Percentiles rank a stretch among this genome's conserved stretches.
Evolutionary conservation across 2,888 invertebrate genomes (phyloP).

Genomic region (Odontomyia ornata): DNA sequence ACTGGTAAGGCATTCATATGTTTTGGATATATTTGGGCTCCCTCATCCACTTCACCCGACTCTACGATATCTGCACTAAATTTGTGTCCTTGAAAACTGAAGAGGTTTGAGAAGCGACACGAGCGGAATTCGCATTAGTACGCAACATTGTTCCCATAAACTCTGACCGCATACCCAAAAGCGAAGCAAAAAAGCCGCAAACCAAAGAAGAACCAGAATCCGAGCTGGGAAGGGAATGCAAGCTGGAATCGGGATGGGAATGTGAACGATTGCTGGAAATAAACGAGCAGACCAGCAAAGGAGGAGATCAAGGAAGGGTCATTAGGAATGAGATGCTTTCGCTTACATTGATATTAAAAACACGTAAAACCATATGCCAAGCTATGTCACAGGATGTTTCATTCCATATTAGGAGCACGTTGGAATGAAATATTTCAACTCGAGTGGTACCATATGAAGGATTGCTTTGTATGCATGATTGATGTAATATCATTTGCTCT

Average conservation of each 20-base stretch:
- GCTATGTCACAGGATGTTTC: constrained; percentile 27
- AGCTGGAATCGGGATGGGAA: neutral
- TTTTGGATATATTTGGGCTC: too few species aligned
- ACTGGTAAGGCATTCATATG: neutral
- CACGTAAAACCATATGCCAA: constrained; percentile 39
- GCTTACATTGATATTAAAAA: constrained; percentile 38
- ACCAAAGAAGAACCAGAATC: neutral
- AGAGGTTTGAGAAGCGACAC: neutral
- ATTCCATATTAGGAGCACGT: constrained; percentile 33
- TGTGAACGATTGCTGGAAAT: neutral
- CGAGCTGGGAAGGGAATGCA: neutral
- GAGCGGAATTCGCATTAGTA: constrained; percentile 1
- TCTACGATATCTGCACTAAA: neutral
- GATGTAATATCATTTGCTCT: constrained; percentile 28
- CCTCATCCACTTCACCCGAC: too few species aligned
- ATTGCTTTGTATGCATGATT: constrained; percentile 27
- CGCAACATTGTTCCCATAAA: constrained; percentile 24
- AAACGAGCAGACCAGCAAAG: neutral
- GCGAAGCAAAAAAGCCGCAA: neutral
- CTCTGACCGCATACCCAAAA: constrained; percentile 16
- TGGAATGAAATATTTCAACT: constrained; percentile 36
- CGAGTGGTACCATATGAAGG: constrained; percentile 33
- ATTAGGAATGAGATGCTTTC: constrained; percentile 18
- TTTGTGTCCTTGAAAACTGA: neutral
- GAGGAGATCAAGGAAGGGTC: constrained; percentile 10